Base-by-base conservation (phyloP, 92 coral and sea anemone genomes). In the Actinostola sp. region DNA sequence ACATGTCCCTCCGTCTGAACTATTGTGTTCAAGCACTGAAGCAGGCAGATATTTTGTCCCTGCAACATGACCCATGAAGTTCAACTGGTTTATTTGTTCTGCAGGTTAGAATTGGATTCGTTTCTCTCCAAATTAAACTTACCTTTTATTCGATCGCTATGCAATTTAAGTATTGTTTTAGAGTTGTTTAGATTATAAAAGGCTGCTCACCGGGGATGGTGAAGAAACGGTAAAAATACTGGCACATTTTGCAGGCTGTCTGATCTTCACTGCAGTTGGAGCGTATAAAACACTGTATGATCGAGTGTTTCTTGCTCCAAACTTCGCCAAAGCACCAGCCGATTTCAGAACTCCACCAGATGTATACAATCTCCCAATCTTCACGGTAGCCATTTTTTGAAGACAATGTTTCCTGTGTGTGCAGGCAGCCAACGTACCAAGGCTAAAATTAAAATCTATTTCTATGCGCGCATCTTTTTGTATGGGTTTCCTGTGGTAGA, bases 171-270 rank as follows among this genome's bases (percentile, higher is more conserved):
- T 10, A 33, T 20, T 19, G 10, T 20, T 33, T 12, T 50, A 32
- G 27, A 38, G n/a, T 19, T 5, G 8, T 33, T 12, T 50, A 32
- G 27, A 38, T 11, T 19, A 52, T 0, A 50, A n/a, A 30, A 50
- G 49, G 0, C 44, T 68, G 61, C 73, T 68, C 39, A 68, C 73
- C 73, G 73, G 30, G 21, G n/a, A 7, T 14, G 62, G 46, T 50
- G 73, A 48, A 51, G 57, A 68, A 32, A 12, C 62, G 1, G n/a
- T 52, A 13, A 8, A 24, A 67, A 27, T 49, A n/a, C 60, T 39
- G 8, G 67, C 1, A 19, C 20, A 62, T 20, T 7, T 32, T 20
- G 20, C 53, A 41, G 33, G 27, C 30, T 36, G 14, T n/a, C 9
- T 20, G 29, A 35, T 1, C 68, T 36, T 60, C n/a, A n/a, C n/a